Evolutionary conservation across 30 jellyfish, hydroid and myxozoan species (phyloP).

Genomic region (Chrysaora quinquecirrha): DNA sequence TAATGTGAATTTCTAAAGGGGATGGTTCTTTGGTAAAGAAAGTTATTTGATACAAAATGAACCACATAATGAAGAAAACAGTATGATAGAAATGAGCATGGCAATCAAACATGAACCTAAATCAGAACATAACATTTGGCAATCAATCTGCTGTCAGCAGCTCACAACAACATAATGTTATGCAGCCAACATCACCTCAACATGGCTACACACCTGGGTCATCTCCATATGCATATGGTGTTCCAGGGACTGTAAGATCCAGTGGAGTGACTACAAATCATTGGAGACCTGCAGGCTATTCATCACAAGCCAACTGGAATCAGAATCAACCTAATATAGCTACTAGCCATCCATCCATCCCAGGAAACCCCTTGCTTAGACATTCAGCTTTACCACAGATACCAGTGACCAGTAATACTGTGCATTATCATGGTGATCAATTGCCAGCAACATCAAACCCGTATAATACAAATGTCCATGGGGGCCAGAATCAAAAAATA

Average conservation of each 20-base stretch:
- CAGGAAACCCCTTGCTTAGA: constrained; percentile 16
- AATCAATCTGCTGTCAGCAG: constrained; percentile 34
- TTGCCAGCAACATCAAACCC: constrained; percentile 25
- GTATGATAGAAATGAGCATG: constrained; percentile 53
- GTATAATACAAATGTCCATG: neutral
- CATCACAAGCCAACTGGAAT: constrained; percentile 60
- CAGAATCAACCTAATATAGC: constrained; percentile 13
- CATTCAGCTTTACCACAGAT: constrained; percentile 18
- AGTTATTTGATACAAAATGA: too few species aligned
- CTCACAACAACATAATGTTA: constrained; percentile 62
- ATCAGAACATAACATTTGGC: constrained; percentile 65
- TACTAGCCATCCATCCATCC: constrained; percentile 24
- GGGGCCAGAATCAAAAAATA: constrained; percentile 21
- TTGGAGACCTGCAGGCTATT: constrained; percentile 53
- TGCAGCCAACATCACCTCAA: constrained; percentile 72
- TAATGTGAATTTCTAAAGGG: too few species aligned
- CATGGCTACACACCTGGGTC: constrained; percentile 71
- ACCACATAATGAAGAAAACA: neutral
- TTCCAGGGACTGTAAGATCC: constrained; percentile 44
- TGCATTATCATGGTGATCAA: constrained; percentile 77
- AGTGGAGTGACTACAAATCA: constrained; percentile 51
- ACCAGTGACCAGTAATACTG: constrained; percentile 64
- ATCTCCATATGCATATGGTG: constrained; percentile 50
- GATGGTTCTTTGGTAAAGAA: too few species aligned
- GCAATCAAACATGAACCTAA: constrained; percentile 57